Base-by-base conservation (phyloP, 2,113 vertebrate genomes). In the Syngnathoides biaculeatus region DNA sequence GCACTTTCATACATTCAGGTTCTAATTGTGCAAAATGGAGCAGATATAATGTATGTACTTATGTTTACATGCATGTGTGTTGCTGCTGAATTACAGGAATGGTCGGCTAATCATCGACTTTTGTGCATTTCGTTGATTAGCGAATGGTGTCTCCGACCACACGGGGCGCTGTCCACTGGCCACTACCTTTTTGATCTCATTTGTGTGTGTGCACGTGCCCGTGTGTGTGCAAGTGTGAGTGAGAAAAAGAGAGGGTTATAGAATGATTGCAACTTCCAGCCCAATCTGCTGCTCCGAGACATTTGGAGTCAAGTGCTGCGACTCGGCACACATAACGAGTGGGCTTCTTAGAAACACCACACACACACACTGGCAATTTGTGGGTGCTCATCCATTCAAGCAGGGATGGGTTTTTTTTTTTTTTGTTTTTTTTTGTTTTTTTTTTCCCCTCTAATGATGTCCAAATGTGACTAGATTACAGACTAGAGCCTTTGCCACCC, bases 1-100 rank as follows among this genome's bases (percentile, higher is more conserved):
- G 94, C 95, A 95, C 94, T 97, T 96, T 96, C 93, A 92, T 95
- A 88, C 85, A 82, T 88, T 91, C 87, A 89, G 87, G 85, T 89
- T 89, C 84, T 87, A 88, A 87, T 76, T 88, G 89, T 88, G 87
- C 79, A 83, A 73, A 85, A 66, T 79, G 42, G 83, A 84, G 87
- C 87, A 89, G 79, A 84, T 85, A 38, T 86, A 85, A 86, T 87
- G 87, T 89, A 86, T 88, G 86, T 89, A 86, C 85, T 79, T 88
- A 67, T 90, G 88, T 88, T 86, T 89, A 85, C 86, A 86, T 88
- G 81, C 86, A 85, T 87, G 81, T 82, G 81, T 86, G 82, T 89
- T 75, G 80, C 86, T 88, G 87, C 85, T 89, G 78, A 82, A 87
- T 60, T 78, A 89, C 81, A 82, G 83, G 83, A 87, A 72, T 17